Conservation (phyloP, 2,888 invertebrate species). For the Phoenoteleia sp. region DNA sequence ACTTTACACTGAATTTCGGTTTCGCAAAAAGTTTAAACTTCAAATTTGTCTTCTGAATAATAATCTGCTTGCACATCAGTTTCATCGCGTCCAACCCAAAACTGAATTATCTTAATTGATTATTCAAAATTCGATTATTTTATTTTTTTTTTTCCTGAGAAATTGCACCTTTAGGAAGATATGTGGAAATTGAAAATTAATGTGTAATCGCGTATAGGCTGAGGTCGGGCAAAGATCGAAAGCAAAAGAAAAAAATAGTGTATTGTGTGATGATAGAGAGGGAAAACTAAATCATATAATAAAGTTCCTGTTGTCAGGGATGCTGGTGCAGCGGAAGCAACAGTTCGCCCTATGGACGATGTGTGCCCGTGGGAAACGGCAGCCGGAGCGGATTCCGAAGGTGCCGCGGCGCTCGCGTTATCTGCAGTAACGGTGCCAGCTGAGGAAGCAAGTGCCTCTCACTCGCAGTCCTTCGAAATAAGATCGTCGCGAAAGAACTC, state of each 20-base stretch:
- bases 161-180: too few species aligned
- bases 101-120: too few species aligned
- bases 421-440: conserved; percentile 77
- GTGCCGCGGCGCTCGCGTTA: conserved; percentile 76
- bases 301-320: conserved; percentile 85
- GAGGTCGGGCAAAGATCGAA: neutral
- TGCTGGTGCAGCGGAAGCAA: conserved; percentile 83
- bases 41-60: too few species aligned
- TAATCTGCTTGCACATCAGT: too few species aligned
- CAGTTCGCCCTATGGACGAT: conserved; percentile 87
- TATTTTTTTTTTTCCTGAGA: too few species aligned
- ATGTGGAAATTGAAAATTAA: too few species aligned
- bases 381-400: conserved; percentile 80
- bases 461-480: conserved; percentile 73
- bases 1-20: too few species aligned
- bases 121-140: too few species aligned
- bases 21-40: too few species aligned
- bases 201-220: too few species aligned
- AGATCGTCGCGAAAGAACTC: conserved; percentile 90
- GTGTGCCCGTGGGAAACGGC: conserved; percentile 89
- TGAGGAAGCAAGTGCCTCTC: conserved; percentile 75
- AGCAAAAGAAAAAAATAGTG: conserved; percentile 23
- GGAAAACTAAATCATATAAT: conserved; percentile 83
- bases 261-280: conserved; percentile 57
- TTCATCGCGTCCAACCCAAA: too few species aligned